These are phyloP conservation scores for Hirtodrosophila confusa DNA, from an alignment of 2,888 invertebrate genomes.

Conservation along the genomic window DNA sequence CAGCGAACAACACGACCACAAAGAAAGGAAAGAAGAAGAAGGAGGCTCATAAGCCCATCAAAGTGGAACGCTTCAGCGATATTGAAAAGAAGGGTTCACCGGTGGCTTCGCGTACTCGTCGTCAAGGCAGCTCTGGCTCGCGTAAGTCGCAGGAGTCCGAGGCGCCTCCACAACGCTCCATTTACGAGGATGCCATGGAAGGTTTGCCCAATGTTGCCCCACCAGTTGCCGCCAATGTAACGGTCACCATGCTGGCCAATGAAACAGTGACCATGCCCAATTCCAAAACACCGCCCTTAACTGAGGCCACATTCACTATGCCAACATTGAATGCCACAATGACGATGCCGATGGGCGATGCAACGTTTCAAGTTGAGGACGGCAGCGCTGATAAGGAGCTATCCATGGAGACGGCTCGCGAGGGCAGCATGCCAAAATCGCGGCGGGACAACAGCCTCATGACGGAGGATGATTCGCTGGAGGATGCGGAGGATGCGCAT, in stretches of 20 bases:
- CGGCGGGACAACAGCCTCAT: conserved; percentile 72
- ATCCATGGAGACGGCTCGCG: conserved; percentile 72
- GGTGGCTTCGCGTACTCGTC: conserved; percentile 78
- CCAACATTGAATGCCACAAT: conserved; percentile 23
- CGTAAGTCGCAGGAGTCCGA: conserved; percentile 33
- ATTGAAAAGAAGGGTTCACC: conserved; percentile 56
- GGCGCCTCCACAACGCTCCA: conserved; percentile 67
- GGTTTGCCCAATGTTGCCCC: conserved; percentile 2
- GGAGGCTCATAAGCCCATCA: conserved; percentile 75
- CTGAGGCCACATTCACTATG: conserved; percentile 23
- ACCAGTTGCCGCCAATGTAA: conserved; percentile 46
- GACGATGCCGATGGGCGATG: conserved; percentile 25
- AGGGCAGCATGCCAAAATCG: conserved; percentile 53
- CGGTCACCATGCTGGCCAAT: conserved; percentile 40
- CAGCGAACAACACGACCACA: conserved; percentile 29
- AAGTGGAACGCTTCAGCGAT: conserved; percentile 81
- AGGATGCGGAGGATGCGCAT: conserved; percentile 31
- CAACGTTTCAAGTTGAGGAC: conserved; percentile 56
- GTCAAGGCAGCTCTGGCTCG: conserved; percentile 54
- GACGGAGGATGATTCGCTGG: conserved; percentile 82
- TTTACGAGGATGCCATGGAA: conserved; percentile 85
- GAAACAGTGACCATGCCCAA: conserved; percentile 47
- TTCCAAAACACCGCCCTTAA: not conserved
- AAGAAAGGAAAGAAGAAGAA: conserved; percentile 79
- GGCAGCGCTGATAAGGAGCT: conserved; percentile 37